Percentiles rank a stretch among this genome's conserved stretches.
Conservation (phyloP, 2,113 vertebrate genomes). For the Crotalus viridis region DNA sequence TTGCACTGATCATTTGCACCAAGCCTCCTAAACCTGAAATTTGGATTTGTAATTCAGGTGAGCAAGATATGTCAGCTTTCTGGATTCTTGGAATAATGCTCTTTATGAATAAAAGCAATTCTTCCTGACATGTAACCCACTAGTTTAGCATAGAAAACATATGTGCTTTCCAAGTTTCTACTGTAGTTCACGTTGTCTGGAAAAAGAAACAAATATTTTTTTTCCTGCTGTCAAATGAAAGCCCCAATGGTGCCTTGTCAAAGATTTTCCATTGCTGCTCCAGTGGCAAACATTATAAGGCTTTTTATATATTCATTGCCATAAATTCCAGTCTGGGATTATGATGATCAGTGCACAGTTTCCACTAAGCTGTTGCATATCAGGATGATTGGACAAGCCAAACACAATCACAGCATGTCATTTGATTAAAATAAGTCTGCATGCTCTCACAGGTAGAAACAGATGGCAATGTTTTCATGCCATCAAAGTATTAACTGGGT, state of each 20-base stretch:
- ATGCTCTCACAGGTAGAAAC: constrained; percentile 11
- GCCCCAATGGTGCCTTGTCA: neutral
- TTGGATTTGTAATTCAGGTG: neutral
- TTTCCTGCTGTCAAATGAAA: neutral
- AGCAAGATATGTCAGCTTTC: neutral
- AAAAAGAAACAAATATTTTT: neutral
- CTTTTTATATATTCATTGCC: constrained; percentile 11
- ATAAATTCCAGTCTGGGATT: neutral
- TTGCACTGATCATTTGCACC: neutral
- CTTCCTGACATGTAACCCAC: neutral
- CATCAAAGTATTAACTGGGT: constrained; percentile 23
- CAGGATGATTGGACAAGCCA: constrained; percentile 1
- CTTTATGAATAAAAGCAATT: constrained; percentile 8
- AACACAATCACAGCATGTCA: constrained; percentile 30
- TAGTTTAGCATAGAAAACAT: neutral
- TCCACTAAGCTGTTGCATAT: constrained; percentile 4
- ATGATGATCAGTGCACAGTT: constrained; percentile 3
- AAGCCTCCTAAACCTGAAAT: neutral
- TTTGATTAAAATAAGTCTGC: neutral
- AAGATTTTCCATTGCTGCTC: neutral
- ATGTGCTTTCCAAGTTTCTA: constrained; percentile 7
- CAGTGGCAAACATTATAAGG: constrained; percentile 12
- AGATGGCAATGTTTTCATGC: constrained; percentile 2
- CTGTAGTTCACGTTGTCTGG: neutral
- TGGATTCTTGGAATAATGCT: neutral